Percentiles rank a stretch among this genome's conserved stretches.
Conservation (phyloP, 1,140 invertebrate genomes). For the Aphelinus atriplicis region DNA sequence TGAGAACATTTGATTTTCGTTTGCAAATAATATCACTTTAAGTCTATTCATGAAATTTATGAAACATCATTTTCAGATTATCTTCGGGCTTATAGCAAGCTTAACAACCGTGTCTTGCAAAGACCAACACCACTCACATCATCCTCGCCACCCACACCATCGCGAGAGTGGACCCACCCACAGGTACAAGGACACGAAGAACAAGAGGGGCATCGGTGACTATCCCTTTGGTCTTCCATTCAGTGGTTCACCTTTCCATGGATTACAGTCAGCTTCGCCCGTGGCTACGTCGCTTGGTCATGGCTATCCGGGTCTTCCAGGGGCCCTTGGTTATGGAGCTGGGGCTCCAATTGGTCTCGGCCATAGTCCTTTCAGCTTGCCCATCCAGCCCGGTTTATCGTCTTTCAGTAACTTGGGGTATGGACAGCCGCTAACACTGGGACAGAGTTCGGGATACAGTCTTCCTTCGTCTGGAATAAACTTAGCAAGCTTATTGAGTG, state of each 20-base stretch:
- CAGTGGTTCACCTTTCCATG: constrained; percentile 40
- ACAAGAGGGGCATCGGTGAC: constrained; percentile 58
- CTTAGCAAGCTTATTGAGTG: constrained; percentile 35
- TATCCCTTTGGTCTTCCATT: constrained; percentile 47
- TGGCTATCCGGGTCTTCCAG: constrained; percentile 40
- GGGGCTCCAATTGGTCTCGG: constrained; percentile 29
- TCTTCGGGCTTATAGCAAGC: constrained; percentile 46
- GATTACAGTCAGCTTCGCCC: constrained; percentile 21
- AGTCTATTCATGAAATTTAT: constrained; percentile 16
- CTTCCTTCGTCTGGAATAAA: constrained; percentile 8
- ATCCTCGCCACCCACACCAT: not conserved
- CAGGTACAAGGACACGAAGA: constrained; percentile 45
- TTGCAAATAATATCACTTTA: constrained; percentile 15
- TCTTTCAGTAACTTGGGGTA: not conserved
- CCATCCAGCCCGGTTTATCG: constrained; percentile 23
- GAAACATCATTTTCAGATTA: constrained; percentile 46
- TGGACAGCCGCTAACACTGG: constrained; percentile 26
- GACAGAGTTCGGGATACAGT: constrained; percentile 39
- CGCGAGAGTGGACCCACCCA: constrained; percentile 4
- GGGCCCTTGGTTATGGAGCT: constrained; percentile 38
- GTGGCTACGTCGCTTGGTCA: not conserved
- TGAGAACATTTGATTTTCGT: no score
- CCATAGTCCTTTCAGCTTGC: constrained; percentile 22
- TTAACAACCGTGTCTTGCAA: constrained; percentile 46
- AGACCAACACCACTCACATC: constrained; percentile 29